phyloP scores from a whole-genome alignment of 1,140 invertebrate species.

The Microplitis demolitor region DNA sequence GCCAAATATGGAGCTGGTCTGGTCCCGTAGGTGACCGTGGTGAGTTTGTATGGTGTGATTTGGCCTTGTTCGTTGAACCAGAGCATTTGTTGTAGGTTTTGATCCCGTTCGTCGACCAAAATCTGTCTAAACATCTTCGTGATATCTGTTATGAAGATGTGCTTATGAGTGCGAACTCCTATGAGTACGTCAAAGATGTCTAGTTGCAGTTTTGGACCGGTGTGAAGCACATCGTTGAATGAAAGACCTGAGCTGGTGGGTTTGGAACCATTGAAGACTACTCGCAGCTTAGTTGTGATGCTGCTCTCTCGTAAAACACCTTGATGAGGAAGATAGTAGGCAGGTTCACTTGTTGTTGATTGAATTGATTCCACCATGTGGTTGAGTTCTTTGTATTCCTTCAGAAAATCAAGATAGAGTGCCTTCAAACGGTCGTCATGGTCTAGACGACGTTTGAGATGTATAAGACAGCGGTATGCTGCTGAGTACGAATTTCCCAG shows the following conservation, averaged over 20 bases:
- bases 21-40: neutral
- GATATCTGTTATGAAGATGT: too few species aligned
- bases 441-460: neutral
- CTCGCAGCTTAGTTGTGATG: too few species aligned
- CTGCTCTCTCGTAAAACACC: neutral
- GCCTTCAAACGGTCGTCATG: neutral
- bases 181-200: too few species aligned
- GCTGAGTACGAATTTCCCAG: neutral
- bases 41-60: neutral
- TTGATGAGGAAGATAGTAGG: slow-evolving; percentile 27
- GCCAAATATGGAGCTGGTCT: neutral
- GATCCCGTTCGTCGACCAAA: slow-evolving; percentile 6
- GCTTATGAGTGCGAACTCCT: too few species aligned
- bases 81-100: slow-evolving; percentile 40
- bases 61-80: slow-evolving; percentile 34
- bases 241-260: too few species aligned
- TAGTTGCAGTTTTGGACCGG: too few species aligned
- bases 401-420: neutral
- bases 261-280: too few species aligned
- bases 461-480: neutral
- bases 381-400: too few species aligned
- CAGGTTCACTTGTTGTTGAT: neutral
- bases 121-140: neutral
- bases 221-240: too few species aligned
- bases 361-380: too few species aligned